A percentile compares a stretch with the other conserved stretches of the same genome.
Conservation (phyloP, 1,140 invertebrate species). For the Mya arenaria region DNA sequence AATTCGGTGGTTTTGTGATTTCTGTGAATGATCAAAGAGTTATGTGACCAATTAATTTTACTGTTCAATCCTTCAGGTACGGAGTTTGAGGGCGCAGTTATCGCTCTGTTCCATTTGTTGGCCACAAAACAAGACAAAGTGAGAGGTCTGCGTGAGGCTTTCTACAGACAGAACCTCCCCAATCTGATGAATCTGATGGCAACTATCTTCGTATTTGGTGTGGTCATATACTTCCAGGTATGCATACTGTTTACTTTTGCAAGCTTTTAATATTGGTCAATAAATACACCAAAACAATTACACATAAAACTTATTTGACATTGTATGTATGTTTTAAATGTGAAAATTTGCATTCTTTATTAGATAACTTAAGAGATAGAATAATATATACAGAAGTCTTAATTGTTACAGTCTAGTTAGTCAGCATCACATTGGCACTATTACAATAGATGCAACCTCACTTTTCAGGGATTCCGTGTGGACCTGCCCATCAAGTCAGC, state of each 20-base stretch:
- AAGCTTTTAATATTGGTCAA: too few relatives aligned
- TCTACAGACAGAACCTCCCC: constrained; percentile 99
- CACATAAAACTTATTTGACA: too few relatives aligned
- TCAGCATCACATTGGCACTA: too few relatives aligned
- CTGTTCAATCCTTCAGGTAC: constrained; percentile 87
- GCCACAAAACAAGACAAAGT: constrained; percentile 99
- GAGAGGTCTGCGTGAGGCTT: constrained; percentile 97
- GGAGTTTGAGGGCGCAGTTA: constrained; percentile 99
- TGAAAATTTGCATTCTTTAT: too few relatives aligned
- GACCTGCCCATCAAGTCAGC: constrained; percentile 99
- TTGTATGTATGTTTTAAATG: too few relatives aligned
- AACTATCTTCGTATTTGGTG: constrained; percentile 98
- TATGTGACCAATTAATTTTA: neutral
- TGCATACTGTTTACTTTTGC: too few relatives aligned
- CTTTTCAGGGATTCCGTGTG: constrained; percentile 97
- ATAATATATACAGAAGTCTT: too few relatives aligned
- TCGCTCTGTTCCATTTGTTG: constrained; percentile 97
- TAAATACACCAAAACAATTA: too few relatives aligned
- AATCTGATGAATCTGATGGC: constrained; percentile 99
- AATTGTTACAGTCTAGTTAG: too few relatives aligned
- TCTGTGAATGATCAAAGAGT: neutral
- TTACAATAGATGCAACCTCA: too few relatives aligned
- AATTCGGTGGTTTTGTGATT: too few relatives aligned
- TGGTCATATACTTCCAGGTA: constrained; percentile 99
- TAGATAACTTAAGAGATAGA: too few relatives aligned